Evolutionary conservation across 2,113 vertebrate genomes (phyloP).

Genomic region (Alligator mississippiensis): DNA sequence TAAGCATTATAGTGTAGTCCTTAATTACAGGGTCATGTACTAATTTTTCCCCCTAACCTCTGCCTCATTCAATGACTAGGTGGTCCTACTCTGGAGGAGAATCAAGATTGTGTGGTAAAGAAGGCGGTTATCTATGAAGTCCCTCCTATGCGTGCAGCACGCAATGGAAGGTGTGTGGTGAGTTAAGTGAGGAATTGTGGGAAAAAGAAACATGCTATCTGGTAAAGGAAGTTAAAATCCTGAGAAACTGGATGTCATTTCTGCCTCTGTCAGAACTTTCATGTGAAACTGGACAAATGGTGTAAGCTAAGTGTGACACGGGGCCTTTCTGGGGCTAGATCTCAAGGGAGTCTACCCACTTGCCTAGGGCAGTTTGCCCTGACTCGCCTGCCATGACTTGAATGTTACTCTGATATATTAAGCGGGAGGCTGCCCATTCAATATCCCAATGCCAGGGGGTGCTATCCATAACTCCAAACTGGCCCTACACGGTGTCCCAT

Average conservation of each 20-base stretch:
- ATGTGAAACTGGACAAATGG: neutral
- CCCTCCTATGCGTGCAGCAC: rapidly evolving
- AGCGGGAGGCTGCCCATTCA: no score
- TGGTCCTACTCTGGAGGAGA: neutral
- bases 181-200: neutral
- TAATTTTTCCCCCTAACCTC: neutral
- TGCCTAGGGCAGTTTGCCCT: neutral
- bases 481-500: no score
- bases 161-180: neutral
- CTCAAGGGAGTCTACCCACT: no score
- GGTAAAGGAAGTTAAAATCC: neutral
- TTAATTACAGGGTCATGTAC: neutral
- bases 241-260: rapidly evolving
- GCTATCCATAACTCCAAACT: no score
- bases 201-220: neutral
- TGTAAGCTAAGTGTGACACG: neutral
- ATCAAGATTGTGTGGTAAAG: neutral
- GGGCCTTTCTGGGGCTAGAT: no score
- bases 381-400: no score
- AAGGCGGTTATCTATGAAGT: neutral
- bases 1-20: neutral
- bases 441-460: no score
- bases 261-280: neutral
- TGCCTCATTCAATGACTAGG: rapidly evolving
- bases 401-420: no score